Evolutionary conservation across 2,888 invertebrate genomes (phyloP).

Genomic region (Bombylius major): DNA sequence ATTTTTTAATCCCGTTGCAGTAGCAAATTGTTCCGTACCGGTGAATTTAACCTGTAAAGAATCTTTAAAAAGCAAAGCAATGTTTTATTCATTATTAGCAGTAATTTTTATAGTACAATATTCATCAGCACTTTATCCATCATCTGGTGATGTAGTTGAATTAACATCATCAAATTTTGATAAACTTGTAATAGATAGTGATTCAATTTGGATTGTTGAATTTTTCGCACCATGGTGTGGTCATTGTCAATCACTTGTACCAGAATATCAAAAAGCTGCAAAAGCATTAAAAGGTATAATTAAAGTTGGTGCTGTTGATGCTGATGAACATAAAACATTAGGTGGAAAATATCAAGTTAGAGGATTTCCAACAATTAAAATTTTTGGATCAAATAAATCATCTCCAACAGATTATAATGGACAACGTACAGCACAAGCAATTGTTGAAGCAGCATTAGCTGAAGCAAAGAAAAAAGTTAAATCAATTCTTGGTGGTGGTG

Average conservation of each 20-base stretch:
- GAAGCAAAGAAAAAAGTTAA: slow-evolving; percentile 64
- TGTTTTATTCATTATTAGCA: background rate
- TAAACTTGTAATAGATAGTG: slow-evolving; percentile 63
- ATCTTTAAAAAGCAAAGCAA: background rate
- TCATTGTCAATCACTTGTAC: slow-evolving; percentile 77
- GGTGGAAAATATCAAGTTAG: slow-evolving; percentile 67
- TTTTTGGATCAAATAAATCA: slow-evolving; percentile 75
- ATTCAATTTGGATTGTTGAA: slow-evolving; percentile 90
- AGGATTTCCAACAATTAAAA: slow-evolving; percentile 94
- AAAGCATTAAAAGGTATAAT: slow-evolving; percentile 85
- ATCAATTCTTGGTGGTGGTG: slow-evolving; percentile 49
- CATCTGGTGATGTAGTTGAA: slow-evolving; percentile 66
- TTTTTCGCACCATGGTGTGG: slow-evolving; percentile 85
- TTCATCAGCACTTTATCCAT: slow-evolving; percentile 46
- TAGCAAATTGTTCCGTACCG: too few relatives aligned
- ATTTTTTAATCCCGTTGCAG: too few relatives aligned
- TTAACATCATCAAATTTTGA: slow-evolving; percentile 83
- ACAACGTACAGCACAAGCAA: slow-evolving; percentile 67
- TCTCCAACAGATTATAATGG: slow-evolving; percentile 77
- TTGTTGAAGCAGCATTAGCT: slow-evolving; percentile 75
- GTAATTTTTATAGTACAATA: background rate
- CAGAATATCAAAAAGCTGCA: slow-evolving; percentile 91
- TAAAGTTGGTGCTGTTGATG: slow-evolving; percentile 90
- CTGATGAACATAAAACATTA: slow-evolving; percentile 74
- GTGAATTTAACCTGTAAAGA: too few relatives aligned